phyloP scores from a whole-genome alignment of 2,113 vertebrate species.

The Bubo scandiacus region DNA sequence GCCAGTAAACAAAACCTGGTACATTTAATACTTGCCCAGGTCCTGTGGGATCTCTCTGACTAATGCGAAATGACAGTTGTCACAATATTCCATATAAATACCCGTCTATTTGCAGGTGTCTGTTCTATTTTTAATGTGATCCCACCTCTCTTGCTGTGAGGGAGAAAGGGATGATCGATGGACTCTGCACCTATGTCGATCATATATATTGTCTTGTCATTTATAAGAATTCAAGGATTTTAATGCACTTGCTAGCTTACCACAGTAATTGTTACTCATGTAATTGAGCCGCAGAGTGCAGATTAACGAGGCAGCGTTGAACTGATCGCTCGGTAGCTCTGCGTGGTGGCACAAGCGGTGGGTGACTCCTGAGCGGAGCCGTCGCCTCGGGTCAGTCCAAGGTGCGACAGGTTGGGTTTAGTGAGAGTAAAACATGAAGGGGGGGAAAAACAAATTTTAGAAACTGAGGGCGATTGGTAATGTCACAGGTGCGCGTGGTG shows the following conservation, averaged over 20 bases:
- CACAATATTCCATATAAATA: slow-evolving; percentile 71
- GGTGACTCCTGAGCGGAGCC: background rate
- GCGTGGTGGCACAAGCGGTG: background rate
- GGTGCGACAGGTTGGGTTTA: background rate
- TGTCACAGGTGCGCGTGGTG: fast-evolving
- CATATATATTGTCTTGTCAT: background rate
- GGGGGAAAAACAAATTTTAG: background rate
- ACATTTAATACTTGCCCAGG: slow-evolving; percentile 68
- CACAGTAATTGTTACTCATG: slow-evolving; percentile 31
- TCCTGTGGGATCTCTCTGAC: slow-evolving; percentile 71
- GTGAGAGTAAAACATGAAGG: background rate
- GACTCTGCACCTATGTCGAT: background rate
- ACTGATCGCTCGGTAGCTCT: background rate
- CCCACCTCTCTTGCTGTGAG: slow-evolving; percentile 54
- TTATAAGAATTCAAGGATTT: background rate
- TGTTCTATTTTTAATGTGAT: slow-evolving; percentile 75
- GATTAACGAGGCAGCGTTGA: background rate
- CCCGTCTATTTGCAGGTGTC: slow-evolving; percentile 67
- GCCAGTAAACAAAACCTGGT: slow-evolving; percentile 71
- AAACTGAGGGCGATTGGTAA: background rate
- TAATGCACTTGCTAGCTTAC: background rate
- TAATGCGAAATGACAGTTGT: slow-evolving; percentile 76
- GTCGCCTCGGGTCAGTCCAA: background rate
- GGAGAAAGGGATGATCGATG: slow-evolving; percentile 41
- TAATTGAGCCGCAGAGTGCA: background rate